Evolutionary conservation across 35 echinoderm and acorn worm genomes (phyloP).

Genomic region (Lytechinus pictus): DNA sequence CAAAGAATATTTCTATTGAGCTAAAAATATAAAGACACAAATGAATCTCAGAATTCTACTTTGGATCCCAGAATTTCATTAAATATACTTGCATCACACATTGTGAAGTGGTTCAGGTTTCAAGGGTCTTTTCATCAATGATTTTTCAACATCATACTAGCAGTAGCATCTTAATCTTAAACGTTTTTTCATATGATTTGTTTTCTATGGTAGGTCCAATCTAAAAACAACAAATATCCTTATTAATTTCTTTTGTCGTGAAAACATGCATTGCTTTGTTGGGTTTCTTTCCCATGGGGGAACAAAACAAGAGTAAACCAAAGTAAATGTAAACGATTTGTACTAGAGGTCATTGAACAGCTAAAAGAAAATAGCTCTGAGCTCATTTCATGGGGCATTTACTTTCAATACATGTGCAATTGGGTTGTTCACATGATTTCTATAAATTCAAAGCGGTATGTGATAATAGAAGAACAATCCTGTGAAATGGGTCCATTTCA

Average conservation of each 20-base stretch:
- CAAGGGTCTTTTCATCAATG: too few relatives aligned
- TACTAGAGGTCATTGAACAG: background rate
- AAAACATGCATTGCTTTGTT: background rate
- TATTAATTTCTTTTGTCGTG: background rate
- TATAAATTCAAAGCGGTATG: background rate
- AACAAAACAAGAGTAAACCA: background rate
- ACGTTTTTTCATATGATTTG: too few relatives aligned
- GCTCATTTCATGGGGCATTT: background rate
- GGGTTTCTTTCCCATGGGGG: background rate
- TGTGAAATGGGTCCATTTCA: background rate
- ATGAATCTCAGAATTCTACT: too few relatives aligned
- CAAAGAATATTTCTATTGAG: too few relatives aligned
- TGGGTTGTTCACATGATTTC: background rate
- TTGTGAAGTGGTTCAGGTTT: too few relatives aligned
- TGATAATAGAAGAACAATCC: background rate
- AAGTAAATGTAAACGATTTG: background rate
- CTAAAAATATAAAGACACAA: too few relatives aligned
- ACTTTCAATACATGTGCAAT: background rate
- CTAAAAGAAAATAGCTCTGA: background rate
- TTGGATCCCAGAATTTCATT: too few relatives aligned
- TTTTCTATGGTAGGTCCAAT: background rate
- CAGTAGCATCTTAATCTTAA: too few relatives aligned
- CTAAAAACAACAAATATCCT: background rate
- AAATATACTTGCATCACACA: too few relatives aligned
- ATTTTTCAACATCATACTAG: too few relatives aligned